Conservation (phyloP, 1,140 invertebrate species). For the Ylistrum balloti region DNA sequence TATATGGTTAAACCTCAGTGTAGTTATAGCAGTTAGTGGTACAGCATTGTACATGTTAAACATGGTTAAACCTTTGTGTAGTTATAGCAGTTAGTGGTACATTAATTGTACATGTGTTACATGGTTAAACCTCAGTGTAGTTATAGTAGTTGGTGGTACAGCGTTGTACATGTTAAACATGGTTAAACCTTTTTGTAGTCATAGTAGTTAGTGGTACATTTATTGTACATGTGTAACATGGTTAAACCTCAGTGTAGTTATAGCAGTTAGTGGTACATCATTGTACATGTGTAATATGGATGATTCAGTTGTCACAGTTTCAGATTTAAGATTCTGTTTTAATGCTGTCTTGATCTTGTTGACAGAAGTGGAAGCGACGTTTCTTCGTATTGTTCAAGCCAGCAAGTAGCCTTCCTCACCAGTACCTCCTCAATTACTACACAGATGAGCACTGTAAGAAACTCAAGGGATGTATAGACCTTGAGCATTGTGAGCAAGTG, state of each 20-base stretch:
- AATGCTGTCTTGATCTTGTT: conserved; percentile 68
- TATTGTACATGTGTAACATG: background rate
- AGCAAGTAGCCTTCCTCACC: conserved; percentile 94
- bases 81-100: no score
- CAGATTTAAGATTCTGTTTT: background rate
- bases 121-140: background rate
- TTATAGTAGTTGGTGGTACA: background rate
- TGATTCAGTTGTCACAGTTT: background rate
- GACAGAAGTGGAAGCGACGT: conserved; percentile 95
- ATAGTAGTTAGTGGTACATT: background rate
- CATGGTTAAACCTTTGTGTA: no score
- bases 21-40: no score
- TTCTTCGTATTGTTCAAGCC: conserved; percentile 94
- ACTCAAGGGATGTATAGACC: conserved; percentile 94
- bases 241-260: no score
- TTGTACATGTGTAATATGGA: background rate
- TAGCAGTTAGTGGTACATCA: background rate
- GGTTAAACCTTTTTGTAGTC: background rate
- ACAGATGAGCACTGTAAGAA: conserved; percentile 92
- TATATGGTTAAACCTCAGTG: no score
- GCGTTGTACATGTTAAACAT: background rate
- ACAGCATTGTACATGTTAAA: no score
- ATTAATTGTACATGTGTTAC: no score
- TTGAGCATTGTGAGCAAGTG: conserved; percentile 97
- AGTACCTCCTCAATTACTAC: conserved; percentile 97